A percentile compares a stretch with the other conserved stretches of the same genome.
These are phyloP conservation scores for Orestias chungarensis DNA, from an alignment of 2,797 vertebrate genomes.

Conservation along the genomic window DNA sequence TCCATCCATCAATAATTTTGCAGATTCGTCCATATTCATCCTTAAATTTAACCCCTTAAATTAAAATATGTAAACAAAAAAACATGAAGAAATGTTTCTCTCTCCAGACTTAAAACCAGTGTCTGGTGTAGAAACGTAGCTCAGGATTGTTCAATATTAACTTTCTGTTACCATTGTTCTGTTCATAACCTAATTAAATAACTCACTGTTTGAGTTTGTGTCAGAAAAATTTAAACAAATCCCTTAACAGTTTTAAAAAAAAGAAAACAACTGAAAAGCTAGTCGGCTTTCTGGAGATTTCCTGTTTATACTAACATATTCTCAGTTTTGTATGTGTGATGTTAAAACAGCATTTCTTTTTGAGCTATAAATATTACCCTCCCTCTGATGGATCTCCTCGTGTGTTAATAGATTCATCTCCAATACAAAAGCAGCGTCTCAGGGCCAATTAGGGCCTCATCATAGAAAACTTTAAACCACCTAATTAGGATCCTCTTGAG, in stretches of 20 bases:
- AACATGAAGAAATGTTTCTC: not conserved
- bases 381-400: not conserved
- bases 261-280: no score
- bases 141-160: no score
- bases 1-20: no score
- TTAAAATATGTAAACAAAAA: no score
- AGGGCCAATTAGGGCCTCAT: constrained; percentile 2
- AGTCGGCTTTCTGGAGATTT: no score
- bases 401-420: not conserved
- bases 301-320: no score
- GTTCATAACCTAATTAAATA: not conserved
- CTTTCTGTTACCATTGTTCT: not conserved
- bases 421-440: not conserved
- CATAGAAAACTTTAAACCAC: not conserved
- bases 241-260: not conserved
- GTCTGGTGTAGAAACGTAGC: no score
- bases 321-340: not conserved
- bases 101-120: no score
- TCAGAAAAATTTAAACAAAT: not conserved
- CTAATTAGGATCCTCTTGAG: not conserved
- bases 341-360: not conserved
- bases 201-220: not conserved
- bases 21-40: no score
- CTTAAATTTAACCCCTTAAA: no score
- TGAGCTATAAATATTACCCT: not conserved